These are phyloP conservation scores for Tridacna crocea DNA, from an alignment of 2,888 invertebrate species.

Conservation along the genomic window DNA sequence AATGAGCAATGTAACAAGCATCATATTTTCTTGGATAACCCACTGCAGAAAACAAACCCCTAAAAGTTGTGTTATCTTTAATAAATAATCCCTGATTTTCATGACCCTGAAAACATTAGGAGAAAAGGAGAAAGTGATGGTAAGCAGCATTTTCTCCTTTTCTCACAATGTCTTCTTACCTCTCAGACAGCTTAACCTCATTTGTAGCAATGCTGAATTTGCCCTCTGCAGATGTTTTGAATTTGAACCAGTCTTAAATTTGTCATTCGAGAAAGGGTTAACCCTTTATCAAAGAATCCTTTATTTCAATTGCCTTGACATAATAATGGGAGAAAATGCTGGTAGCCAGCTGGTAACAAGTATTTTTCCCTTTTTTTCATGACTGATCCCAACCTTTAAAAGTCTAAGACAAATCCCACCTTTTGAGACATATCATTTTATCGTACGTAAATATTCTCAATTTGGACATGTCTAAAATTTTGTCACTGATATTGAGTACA, in stretches of 20 bases:
- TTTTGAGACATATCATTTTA: neutral
- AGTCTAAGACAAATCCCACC: neutral
- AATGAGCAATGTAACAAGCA: too few relatives aligned
- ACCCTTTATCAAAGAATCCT: too few relatives aligned
- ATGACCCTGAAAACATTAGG: too few relatives aligned
- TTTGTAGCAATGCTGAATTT: neutral
- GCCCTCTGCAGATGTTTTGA: neutral
- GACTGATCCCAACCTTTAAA: neutral
- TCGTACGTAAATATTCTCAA: neutral
- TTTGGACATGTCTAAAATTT: neutral
- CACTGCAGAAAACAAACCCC: too few relatives aligned
- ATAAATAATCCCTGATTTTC: too few relatives aligned
- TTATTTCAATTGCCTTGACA: too few relatives aligned
- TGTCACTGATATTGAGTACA: neutral
- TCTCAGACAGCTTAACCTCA: neutral
- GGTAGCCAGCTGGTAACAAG: neutral
- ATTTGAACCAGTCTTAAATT: neutral
- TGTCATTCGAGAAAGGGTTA: neutral
- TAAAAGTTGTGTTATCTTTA: too few relatives aligned
- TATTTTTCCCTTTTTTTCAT: neutral
- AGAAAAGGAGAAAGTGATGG: too few relatives aligned
- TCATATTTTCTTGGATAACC: too few relatives aligned
- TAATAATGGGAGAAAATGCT: neutral
- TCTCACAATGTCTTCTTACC: neutral
- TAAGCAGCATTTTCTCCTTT: neutral